These are phyloP conservation scores for Onthophagus taurus DNA, from an alignment of 1,140 invertebrate species.

Conservation along the genomic window DNA sequence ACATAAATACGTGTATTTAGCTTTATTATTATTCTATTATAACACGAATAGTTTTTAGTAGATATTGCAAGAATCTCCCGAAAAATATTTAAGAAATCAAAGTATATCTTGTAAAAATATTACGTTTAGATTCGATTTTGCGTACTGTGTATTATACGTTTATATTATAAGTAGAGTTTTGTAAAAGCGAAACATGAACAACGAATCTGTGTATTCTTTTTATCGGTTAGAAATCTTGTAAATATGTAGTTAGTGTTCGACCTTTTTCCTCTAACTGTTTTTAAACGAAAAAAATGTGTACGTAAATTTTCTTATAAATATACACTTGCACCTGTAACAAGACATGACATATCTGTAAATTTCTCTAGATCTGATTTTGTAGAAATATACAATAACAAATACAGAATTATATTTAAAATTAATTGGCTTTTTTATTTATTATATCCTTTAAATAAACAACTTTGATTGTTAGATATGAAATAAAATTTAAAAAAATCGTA, in stretches of 20 bases:
- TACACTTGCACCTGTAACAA: no score
- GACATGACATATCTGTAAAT: conserved; percentile 20
- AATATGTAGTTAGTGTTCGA: no score
- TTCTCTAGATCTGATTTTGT: conserved; percentile 18
- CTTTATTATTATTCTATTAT: conserved; percentile 2
- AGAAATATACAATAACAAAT: conserved; percentile 16
- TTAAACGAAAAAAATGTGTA: neutral
- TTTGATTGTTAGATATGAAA: neutral
- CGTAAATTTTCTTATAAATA: neutral
- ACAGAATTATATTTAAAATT: conserved; percentile 6
- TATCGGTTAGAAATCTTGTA: neutral
- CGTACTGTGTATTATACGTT: no score
- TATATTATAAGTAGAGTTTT: neutral
- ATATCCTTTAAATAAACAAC: neutral
- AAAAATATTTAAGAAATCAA: no score
- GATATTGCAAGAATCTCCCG: no score
- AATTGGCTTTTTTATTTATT: conserved; percentile 4
- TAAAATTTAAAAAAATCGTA: neutral
- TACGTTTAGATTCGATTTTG: no score
- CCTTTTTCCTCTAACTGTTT: no score
- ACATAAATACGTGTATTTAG: neutral
- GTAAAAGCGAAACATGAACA: neutral
- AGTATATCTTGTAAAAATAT: no score
- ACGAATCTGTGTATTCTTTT: neutral
- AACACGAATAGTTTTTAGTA: no score